These are phyloP conservation scores for Heliangelus exortis DNA, from an alignment of 2,797 vertebrate species.

Conservation along the genomic window DNA sequence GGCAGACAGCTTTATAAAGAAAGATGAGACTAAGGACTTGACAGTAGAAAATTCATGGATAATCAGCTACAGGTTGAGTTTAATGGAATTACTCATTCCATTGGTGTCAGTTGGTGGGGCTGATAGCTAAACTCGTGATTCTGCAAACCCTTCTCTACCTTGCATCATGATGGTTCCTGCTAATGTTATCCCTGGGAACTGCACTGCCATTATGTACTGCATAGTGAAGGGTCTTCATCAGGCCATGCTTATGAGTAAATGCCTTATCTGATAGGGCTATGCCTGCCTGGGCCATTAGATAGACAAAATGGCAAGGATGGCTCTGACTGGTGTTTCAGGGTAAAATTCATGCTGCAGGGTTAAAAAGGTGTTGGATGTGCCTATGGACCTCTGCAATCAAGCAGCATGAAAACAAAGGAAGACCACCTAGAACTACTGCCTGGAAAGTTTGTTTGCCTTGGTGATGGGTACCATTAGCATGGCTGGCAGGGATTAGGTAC, in stretches of 20 bases:
- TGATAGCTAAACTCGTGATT: not conserved
- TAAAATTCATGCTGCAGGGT: not conserved
- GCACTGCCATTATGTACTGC: not conserved
- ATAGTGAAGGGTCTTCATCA: not conserved
- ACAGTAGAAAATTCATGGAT: not conserved
- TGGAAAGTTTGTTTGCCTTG: not conserved
- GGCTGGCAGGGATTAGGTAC: rapidly evolving
- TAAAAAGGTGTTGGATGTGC: not conserved
- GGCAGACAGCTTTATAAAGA: not conserved
- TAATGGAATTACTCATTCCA: not conserved
- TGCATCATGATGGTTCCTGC: not conserved
- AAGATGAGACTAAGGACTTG: not conserved
- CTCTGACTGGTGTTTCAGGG: not conserved
- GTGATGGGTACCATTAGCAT: not conserved
- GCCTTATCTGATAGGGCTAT: not conserved
- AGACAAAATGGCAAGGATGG: not conserved
- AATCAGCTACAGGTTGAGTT: not conserved
- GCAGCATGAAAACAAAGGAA: not conserved
- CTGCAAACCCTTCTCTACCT: not conserved
- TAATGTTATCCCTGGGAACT: not conserved
- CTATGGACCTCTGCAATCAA: not conserved
- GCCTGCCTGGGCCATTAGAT: rapidly evolving
- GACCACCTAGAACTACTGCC: not conserved
- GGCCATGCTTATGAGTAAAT: not conserved
- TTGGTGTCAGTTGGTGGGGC: not conserved